These are phyloP conservation scores for Hirtodrosophila duncani DNA, from an alignment of 2,888 invertebrate species.

Conservation along the genomic window DNA sequence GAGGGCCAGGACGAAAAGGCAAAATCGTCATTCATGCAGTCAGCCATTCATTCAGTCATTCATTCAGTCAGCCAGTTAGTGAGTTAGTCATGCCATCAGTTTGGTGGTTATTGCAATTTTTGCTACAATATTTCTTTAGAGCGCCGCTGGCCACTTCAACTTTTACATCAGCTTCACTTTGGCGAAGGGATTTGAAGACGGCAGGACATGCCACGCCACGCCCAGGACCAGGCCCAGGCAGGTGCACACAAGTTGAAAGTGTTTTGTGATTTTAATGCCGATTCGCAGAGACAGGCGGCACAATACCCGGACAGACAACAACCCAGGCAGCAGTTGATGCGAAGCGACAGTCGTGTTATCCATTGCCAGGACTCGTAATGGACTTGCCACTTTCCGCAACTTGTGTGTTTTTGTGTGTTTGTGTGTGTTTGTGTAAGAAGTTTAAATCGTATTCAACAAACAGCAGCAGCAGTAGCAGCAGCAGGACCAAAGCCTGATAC, in stretches of 20 bases:
- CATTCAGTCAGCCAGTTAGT: slow-evolving; percentile 15
- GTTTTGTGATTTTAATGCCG: slow-evolving; percentile 71
- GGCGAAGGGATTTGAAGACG: slow-evolving; percentile 55
- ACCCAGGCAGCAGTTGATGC: slow-evolving; percentile 1
- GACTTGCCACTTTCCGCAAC: slow-evolving; percentile 70
- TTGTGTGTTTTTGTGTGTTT: too few relatives aligned
- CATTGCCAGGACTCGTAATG: slow-evolving; percentile 48
- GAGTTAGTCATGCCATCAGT: slow-evolving; percentile 40
- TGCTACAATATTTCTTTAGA: slow-evolving; percentile 62
- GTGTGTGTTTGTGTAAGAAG: slow-evolving; percentile 72
- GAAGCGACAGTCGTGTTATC: slow-evolving; percentile 49
- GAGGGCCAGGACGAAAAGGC: slow-evolving; percentile 30
- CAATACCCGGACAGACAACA: slow-evolving; percentile 11
- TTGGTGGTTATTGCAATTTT: slow-evolving; percentile 66
- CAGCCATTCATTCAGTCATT: slow-evolving; percentile 25
- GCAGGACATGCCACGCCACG: too few relatives aligned
- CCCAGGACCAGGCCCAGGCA: too few relatives aligned
- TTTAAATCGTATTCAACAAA: slow-evolving; percentile 63
- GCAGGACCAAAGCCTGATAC: neutral
- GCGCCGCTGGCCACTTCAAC: slow-evolving; percentile 59
- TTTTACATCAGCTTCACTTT: slow-evolving; percentile 44
- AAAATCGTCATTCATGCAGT: slow-evolving; percentile 22
- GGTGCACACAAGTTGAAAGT: too few relatives aligned
- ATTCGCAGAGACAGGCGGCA: slow-evolving; percentile 55
- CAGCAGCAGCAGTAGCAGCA: slow-evolving; percentile 16